Evolutionary conservation across 2,113 vertebrate genomes (phyloP).

Genomic region (Cavia porcellus): DNA sequence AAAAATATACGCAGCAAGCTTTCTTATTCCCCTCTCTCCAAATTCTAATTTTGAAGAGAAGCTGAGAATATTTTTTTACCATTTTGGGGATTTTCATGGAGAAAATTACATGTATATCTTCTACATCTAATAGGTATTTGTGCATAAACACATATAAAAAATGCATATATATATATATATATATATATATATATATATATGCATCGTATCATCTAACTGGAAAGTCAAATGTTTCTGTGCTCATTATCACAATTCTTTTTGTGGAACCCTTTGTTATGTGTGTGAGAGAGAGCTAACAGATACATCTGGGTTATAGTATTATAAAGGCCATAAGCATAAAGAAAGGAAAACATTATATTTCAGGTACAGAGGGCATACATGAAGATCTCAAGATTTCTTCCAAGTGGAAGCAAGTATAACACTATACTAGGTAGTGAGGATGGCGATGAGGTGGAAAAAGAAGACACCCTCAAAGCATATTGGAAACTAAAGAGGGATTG

Average conservation of each 20-base stretch:
- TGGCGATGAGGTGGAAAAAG: background rate
- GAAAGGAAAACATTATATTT: background rate
- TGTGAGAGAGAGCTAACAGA: background rate
- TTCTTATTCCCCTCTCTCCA: background rate
- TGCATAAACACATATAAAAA: background rate
- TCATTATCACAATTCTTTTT: conserved; percentile 18
- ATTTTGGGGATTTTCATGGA: conserved; percentile 26
- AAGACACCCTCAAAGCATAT: background rate
- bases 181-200: background rate
- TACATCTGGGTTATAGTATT: conserved; percentile 24
- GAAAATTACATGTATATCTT: background rate
- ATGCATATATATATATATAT: background rate
- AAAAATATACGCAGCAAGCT: background rate
- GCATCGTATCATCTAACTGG: background rate
- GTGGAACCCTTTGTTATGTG: background rate
- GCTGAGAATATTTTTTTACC: background rate
- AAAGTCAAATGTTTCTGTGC: background rate
- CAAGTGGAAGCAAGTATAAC: background rate
- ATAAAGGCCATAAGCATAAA: background rate
- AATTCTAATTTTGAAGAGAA: background rate
- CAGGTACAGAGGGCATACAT: background rate
- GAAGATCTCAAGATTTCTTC: background rate
- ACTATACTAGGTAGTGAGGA: background rate
- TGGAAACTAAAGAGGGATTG: background rate
- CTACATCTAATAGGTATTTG: background rate